Conservation (phyloP, 2,113 vertebrate species). For the Abramis brama region DNA sequence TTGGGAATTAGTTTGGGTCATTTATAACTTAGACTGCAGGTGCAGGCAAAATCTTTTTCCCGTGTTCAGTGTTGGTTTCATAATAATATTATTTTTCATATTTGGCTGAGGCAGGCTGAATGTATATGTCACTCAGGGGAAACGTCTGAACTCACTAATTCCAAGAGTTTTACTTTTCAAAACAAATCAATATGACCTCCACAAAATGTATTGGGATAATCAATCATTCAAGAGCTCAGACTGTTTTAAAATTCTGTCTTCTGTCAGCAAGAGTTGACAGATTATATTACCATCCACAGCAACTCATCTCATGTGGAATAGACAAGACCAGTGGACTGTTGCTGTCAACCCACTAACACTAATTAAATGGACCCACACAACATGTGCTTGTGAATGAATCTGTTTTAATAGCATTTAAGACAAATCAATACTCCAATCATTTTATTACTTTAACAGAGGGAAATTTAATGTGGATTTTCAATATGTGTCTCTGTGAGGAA, state of each 20-base stretch:
- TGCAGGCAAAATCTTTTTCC: conserved; percentile 1
- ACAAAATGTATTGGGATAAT: conserved; percentile 70
- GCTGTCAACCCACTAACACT: conserved; percentile 43
- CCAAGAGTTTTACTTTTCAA: conserved; percentile 65
- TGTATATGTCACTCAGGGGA: conserved; percentile 55
- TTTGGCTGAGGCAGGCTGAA: conserved; percentile 20
- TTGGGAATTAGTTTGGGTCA: neutral
- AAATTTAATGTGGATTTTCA: conserved; percentile 27
- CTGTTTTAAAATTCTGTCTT: conserved; percentile 73
- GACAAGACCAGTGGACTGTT: conserved; percentile 38
- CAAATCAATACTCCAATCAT: conserved; percentile 34
- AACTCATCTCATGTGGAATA: conserved; percentile 57
- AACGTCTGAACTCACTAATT: conserved; percentile 64
- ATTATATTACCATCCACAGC: conserved; percentile 70
- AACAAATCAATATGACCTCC: conserved; percentile 76
- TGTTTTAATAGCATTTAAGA: conserved; percentile 53
- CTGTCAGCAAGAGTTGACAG: conserved; percentile 73
- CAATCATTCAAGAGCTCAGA: conserved; percentile 67
- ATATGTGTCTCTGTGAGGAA: conserved; percentile 2
- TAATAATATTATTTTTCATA: conserved; percentile 34
- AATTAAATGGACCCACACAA: conserved; percentile 48
- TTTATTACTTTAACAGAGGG: conserved; percentile 10
- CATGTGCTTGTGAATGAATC: conserved; percentile 69
- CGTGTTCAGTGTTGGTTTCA: neutral
- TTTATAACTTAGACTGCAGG: conserved; percentile 8